Percentiles rank a stretch among this genome's conserved stretches.
Evolutionary conservation across 2,888 invertebrate species (phyloP).

Genomic region (Scelioninae gen. 2): DNA sequence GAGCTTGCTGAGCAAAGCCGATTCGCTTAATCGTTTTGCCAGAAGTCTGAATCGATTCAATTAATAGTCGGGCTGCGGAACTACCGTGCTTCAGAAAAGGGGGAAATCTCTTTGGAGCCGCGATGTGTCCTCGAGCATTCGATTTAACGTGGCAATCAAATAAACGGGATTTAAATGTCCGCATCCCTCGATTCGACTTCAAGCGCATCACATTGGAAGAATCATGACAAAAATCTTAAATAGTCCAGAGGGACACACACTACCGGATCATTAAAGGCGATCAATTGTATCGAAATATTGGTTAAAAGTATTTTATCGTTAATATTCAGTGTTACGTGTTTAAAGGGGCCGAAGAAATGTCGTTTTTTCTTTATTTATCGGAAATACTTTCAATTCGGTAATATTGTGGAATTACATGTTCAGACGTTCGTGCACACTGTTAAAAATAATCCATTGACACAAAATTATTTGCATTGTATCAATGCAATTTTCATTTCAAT

Average conservation of each 20-base stretch:
- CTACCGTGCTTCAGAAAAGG: slow-evolving; percentile 37
- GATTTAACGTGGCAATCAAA: slow-evolving; percentile 59
- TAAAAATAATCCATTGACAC: too few relatives aligned
- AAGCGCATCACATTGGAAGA: slow-evolving; percentile 9
- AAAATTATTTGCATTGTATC: too few relatives aligned
- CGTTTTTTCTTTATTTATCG: too few relatives aligned
- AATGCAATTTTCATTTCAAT: too few relatives aligned
- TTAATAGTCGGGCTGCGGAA: slow-evolving; percentile 51
- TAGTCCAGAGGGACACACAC: not conserved
- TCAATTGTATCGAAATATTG: too few relatives aligned
- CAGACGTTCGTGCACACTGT: too few relatives aligned
- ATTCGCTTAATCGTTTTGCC: slow-evolving; percentile 51
- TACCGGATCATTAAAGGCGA: too few relatives aligned
- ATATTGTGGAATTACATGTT: too few relatives aligned
- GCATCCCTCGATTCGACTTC: slow-evolving; percentile 14
- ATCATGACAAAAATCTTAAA: slow-evolving; percentile 42
- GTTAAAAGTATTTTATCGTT: too few relatives aligned
- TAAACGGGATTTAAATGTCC: slow-evolving; percentile 58
- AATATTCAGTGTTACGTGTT: too few relatives aligned
- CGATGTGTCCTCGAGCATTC: slow-evolving; percentile 43
- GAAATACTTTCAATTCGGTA: too few relatives aligned
- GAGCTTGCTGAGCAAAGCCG: slow-evolving; percentile 52
- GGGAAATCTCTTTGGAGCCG: slow-evolving; percentile 28
- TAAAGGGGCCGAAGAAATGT: too few relatives aligned
- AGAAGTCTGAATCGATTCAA: slow-evolving; percentile 57